These are phyloP conservation scores for Ailuropoda melanoleuca DNA, from an alignment of 2,113 vertebrate species.

Conservation along the genomic window DNA sequence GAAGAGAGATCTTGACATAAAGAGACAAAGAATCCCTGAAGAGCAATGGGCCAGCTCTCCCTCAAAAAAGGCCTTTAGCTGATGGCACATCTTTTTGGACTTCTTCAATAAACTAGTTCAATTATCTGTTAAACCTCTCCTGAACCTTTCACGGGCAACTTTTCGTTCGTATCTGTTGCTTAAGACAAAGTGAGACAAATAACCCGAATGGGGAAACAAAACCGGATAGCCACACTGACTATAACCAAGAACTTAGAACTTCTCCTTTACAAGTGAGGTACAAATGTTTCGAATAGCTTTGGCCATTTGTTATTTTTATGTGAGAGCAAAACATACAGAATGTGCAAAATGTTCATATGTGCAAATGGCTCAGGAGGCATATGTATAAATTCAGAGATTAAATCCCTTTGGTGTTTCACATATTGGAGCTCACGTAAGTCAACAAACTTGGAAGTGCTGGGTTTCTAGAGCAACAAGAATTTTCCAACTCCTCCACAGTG, in stretches of 20 bases:
- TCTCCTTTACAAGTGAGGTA: conserved; percentile 58
- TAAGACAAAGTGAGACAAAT: conserved; percentile 76
- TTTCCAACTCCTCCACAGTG: neutral
- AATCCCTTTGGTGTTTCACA: conserved; percentile 21
- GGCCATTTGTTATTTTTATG: conserved; percentile 26
- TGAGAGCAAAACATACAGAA: conserved; percentile 20
- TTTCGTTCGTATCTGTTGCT: conserved; percentile 45
- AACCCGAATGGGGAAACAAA: conserved; percentile 37
- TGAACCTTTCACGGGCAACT: neutral
- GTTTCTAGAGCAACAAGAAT: conserved; percentile 55
- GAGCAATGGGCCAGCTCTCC: neutral
- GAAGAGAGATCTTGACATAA: neutral
- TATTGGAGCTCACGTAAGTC: conserved; percentile 32
- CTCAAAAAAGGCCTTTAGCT: neutral
- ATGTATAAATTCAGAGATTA: conserved; percentile 26
- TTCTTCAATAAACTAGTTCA: neutral
- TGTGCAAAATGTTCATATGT: neutral
- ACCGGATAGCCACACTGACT: conserved; percentile 74
- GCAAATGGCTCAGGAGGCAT: neutral
- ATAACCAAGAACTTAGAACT: conserved; percentile 68
- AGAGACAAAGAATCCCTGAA: neutral
- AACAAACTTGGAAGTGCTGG: conserved; percentile 52
- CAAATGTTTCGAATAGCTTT: conserved; percentile 36
- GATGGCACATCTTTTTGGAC: neutral
- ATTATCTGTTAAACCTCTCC: conserved; percentile 1